These are phyloP conservation scores for Hybos culiciformis DNA, from an alignment of 2,888 invertebrate genomes.

Conservation along the genomic window DNA sequence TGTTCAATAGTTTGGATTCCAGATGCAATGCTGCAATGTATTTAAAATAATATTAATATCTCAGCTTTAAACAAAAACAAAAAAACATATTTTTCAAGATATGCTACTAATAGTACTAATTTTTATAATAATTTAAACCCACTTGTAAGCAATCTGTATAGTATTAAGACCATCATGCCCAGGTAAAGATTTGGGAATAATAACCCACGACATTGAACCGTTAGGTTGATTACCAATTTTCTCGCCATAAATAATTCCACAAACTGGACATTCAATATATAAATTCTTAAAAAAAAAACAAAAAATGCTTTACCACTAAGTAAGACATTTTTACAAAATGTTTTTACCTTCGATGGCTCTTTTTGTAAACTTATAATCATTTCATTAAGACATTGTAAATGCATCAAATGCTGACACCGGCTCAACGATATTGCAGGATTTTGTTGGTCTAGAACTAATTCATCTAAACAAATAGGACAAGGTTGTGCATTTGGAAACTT, in stretches of 20 bases:
- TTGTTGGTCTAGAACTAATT: slow-evolving; percentile 35
- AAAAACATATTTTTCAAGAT: neutral
- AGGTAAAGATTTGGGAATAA: slow-evolving; percentile 53
- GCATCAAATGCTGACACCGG: slow-evolving; percentile 67
- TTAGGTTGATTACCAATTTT: slow-evolving; percentile 66
- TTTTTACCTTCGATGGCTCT: slow-evolving; percentile 32
- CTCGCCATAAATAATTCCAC: slow-evolving; percentile 73
- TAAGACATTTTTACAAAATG: slow-evolving; percentile 7
- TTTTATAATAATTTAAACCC: slow-evolving; percentile 24
- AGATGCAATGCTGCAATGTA: slow-evolving; percentile 62
- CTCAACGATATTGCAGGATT: slow-evolving; percentile 51
- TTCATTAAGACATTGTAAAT: slow-evolving; percentile 63
- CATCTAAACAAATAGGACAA: slow-evolving; percentile 55
- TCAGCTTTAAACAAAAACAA: slow-evolving; percentile 16
- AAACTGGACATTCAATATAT: slow-evolving; percentile 75
- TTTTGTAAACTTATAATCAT: slow-evolving; percentile 53
- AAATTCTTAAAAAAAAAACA: slow-evolving; percentile 35
- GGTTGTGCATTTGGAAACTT: slow-evolving; percentile 56
- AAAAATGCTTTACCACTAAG: slow-evolving; percentile 8
- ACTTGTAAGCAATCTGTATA: slow-evolving; percentile 74
- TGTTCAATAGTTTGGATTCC: slow-evolving; percentile 70
- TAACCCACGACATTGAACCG: slow-evolving; percentile 70
- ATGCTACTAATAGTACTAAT: too few species aligned
- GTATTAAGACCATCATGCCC: slow-evolving; percentile 50
- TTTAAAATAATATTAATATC: slow-evolving; percentile 10